A percentile compares a stretch with the other conserved stretches of the same genome.
Conservation (phyloP, 2,113 vertebrate species). For the Seriola quinqueradiata region DNA sequence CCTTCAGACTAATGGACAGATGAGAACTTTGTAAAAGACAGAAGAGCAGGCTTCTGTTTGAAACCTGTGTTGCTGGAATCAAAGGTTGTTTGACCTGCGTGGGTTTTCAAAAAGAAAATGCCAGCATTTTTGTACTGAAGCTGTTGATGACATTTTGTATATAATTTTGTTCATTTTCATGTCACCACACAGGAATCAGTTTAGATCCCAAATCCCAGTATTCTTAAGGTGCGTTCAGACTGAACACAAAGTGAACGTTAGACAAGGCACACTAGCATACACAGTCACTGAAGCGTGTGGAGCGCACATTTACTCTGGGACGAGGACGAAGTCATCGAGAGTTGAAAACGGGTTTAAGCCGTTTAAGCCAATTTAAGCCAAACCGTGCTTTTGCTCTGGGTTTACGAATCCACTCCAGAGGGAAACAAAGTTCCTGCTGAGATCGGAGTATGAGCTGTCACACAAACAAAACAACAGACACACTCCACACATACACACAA, state of each 20-base stretch:
- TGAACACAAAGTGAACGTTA: not conserved
- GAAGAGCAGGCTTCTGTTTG: not conserved
- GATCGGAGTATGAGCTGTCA: not conserved
- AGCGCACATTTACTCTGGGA: not conserved
- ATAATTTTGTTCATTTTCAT: not conserved
- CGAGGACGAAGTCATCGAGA: not conserved
- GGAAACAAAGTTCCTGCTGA: not conserved
- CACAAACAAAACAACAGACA: not conserved
- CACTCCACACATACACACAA: not conserved
- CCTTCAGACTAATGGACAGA: slow-evolving; percentile 21
- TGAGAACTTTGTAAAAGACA: not conserved
- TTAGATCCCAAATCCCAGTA: not conserved
- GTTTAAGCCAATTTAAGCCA: not conserved
- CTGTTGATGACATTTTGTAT: not conserved
- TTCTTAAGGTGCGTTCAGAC: not conserved
- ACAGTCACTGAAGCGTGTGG: not conserved
- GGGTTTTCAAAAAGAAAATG: not conserved
- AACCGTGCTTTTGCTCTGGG: not conserved
- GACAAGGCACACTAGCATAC: not conserved
- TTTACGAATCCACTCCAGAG: not conserved
- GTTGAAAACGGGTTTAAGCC: not conserved
- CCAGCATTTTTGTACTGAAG: slow-evolving; percentile 30
- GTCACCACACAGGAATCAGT: not conserved
- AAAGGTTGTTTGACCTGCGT: not conserved
- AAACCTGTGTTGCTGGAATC: not conserved